A percentile compares a stretch with the other conserved stretches of the same genome.
Evolutionary conservation across 1,140 invertebrate genomes (phyloP).

Genomic region (Chelonus insularis): DNA sequence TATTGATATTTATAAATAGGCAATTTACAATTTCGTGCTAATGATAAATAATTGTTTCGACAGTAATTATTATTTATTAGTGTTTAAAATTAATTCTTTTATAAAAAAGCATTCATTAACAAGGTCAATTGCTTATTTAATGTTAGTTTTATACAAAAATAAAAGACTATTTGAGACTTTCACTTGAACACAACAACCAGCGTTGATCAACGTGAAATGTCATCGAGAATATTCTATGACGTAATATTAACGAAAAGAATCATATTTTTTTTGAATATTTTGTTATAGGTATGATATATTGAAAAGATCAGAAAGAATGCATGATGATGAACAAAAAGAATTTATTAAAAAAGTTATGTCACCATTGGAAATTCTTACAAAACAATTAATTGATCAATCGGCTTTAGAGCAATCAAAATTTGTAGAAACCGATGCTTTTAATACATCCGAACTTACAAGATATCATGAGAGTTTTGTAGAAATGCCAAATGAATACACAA

Average conservation of each 20-base stretch:
- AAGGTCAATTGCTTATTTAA: too few relatives aligned
- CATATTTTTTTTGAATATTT: not conserved
- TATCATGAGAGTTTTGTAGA: constrained; percentile 37
- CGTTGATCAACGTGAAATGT: constrained; percentile 10
- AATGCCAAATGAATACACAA: constrained; percentile 20
- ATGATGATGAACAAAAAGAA: constrained; percentile 35
- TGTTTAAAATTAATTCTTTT: too few relatives aligned
- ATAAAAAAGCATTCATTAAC: too few relatives aligned
- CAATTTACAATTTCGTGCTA: too few relatives aligned
- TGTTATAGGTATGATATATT: constrained; percentile 46
- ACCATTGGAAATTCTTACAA: constrained; percentile 46
- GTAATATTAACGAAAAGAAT: constrained; percentile 16
- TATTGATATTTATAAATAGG: too few relatives aligned
- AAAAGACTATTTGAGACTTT: constrained; percentile 13
- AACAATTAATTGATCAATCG: constrained; percentile 46
- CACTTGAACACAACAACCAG: constrained; percentile 8
- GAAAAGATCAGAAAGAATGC: constrained; percentile 38
- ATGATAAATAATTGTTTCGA: too few relatives aligned
- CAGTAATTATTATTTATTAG: too few relatives aligned
- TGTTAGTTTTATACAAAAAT: not conserved
- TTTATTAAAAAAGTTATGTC: constrained; percentile 40
- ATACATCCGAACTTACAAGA: constrained; percentile 14
- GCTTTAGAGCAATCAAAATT: constrained; percentile 38
- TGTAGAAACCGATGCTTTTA: constrained; percentile 19
- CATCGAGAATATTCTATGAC: not conserved